Evolutionary conservation across 2,888 invertebrate genomes (phyloP).

Genomic region (Apodemia duryi): DNA sequence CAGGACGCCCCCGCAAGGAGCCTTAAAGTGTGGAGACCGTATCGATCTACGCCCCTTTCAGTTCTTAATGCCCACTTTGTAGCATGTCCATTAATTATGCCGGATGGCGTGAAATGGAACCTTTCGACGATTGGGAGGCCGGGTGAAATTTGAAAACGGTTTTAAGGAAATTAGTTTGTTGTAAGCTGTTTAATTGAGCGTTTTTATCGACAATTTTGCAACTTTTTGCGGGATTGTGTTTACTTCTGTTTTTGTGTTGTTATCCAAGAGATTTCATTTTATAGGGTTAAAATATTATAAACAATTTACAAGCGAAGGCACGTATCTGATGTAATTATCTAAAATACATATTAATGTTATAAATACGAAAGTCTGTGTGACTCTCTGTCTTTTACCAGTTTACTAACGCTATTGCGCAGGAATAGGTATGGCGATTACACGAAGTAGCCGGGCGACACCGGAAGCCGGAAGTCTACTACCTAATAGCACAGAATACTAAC

Average conservation of each 20-base stretch:
- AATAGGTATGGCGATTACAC: too few species aligned
- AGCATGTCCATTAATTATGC: conserved; percentile 70
- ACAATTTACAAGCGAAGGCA: too few species aligned
- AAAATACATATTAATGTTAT: too few species aligned
- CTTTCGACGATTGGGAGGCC: conserved; percentile 46
- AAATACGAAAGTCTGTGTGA: too few species aligned
- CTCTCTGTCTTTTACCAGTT: too few species aligned
- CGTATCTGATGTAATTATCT: too few species aligned
- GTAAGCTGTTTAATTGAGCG: conserved; percentile 36
- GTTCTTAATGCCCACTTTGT: conserved; percentile 73
- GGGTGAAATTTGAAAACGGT: conserved; percentile 37
- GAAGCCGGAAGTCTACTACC: too few species aligned
- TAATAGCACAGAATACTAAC: too few species aligned
- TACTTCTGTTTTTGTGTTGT: conserved; percentile 6
- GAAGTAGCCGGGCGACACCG: too few species aligned
- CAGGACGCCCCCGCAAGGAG: conserved; percentile 48
- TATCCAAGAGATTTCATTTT: background rate
- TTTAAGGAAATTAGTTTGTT: conserved; percentile 39
- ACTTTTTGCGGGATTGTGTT: conserved; percentile 15
- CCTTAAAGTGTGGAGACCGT: conserved; percentile 60
- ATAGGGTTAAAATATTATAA: too few species aligned
- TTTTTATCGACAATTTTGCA: conserved; percentile 22
- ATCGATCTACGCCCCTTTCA: conserved; percentile 61
- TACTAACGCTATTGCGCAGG: too few species aligned
- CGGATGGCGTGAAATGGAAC: conserved; percentile 49